Evolutionary conservation across 2,113 vertebrate genomes (phyloP), one percentile per base, ranked within the genome.

Genomic region (Melanerpes aurifrons): DNA sequence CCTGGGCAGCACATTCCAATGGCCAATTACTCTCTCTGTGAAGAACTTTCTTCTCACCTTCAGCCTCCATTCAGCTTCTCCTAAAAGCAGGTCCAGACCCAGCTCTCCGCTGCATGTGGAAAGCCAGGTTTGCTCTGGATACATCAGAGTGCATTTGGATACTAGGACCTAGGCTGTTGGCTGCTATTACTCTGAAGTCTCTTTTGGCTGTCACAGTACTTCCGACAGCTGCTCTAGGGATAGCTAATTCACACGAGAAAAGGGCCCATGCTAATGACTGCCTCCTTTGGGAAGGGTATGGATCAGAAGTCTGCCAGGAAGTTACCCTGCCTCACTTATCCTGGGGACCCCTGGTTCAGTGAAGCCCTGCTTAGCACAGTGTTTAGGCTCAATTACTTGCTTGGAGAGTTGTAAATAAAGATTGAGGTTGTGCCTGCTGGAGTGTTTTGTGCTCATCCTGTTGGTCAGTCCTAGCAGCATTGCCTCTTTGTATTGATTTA

Each of bases 271-370:
- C 59, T 91, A 94, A 83, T 1, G 2, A 77, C 76, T 86, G 63
- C 56, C 57, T 87, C n/a, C 40, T 26, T 56, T 58, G 70, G 31
- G 25, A 92, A 90, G 7, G 5, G 5, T 16, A 81, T 1, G 32
- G 62, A 86, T 32, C n/a, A 82, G 61, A 94, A 93, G 17, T 61
- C 37, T 90, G 76, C 28, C 32, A 81, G 62, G 71, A 57, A 89
- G 96, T 98, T 97, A 99, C 47, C 47, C 47, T 48, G 16, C 47
- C 18, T 48, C 18, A 8, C 47, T 48, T 48, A 19, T 18, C 17
- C 17, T 48, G 47, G 47, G 47, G 47, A 48, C 17, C 47, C 47
- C 47, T 17, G 6, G 18, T 17, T 48, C 9, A 19, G 32, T 28
- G 25, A 12, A 8, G 29, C 48, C 25, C 47, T 48, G 1, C 29